Conservation (phyloP, 1,140 invertebrate species). For the Bombus superbus region DNA sequence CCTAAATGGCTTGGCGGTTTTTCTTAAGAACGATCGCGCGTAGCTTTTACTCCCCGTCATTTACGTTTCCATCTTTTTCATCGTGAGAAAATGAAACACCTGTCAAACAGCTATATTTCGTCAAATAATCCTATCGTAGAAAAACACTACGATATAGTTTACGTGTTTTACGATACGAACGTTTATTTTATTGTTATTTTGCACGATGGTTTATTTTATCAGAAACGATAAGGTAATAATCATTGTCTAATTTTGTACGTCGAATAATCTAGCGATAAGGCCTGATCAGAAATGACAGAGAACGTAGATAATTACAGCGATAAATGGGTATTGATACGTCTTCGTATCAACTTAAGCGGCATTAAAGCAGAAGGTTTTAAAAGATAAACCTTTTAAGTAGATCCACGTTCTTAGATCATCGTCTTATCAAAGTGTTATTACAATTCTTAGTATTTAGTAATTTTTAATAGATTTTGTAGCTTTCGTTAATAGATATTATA, state of each 20-base stretch:
- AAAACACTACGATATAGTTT: no score
- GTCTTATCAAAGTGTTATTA: not conserved
- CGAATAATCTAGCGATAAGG: not conserved
- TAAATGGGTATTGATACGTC: not conserved
- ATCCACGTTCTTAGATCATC: no score
- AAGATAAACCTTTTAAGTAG: no score
- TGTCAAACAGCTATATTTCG: not conserved
- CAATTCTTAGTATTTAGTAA: not conserved
- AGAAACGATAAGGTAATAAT: not conserved
- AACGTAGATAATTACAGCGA: not conserved
- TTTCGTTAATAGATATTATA: conserved; percentile 8
- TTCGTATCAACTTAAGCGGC: no score
- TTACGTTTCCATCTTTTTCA: not conserved
- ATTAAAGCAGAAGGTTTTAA: no score
- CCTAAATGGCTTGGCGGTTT: not conserved
- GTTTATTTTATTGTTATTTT: no score
- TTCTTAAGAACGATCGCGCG: not conserved
- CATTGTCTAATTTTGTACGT: not conserved
- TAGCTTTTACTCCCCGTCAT: not conserved
- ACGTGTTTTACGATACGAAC: not conserved
- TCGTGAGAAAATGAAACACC: not conserved
- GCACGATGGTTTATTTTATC: not conserved
- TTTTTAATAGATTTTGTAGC: not conserved
- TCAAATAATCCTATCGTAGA: not conserved
- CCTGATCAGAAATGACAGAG: not conserved